These are phyloP conservation scores for Cataglyphis hispanica DNA, from an alignment of 1,140 invertebrate species.

Conservation along the genomic window DNA sequence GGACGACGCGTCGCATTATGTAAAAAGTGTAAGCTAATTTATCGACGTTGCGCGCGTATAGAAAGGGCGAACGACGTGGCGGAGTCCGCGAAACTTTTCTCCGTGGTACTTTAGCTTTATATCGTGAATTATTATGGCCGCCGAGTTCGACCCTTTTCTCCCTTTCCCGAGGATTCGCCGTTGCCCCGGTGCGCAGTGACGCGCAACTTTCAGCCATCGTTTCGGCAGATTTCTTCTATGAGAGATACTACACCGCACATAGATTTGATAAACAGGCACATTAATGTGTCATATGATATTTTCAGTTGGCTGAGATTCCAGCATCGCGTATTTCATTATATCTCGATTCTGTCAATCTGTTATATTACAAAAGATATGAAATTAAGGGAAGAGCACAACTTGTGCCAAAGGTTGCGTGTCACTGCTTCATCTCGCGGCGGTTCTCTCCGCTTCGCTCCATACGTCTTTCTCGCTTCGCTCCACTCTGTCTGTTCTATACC, in stretches of 20 bases:
- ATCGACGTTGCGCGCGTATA: conserved; percentile 70
- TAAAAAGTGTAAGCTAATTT: conserved; percentile 80
- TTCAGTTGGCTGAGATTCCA: neutral
- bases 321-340: neutral
- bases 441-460: conserved; percentile 6
- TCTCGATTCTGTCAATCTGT: neutral
- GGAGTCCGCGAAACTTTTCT: conserved; percentile 70
- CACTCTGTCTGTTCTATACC: conserved; percentile 48
- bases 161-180: conserved; percentile 67
- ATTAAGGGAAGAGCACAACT: neutral
- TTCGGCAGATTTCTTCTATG: neutral
- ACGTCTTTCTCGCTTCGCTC: conserved; percentile 45
- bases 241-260: neutral
- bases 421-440: conserved; percentile 44
- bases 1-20: conserved; percentile 71
- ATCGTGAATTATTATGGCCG: conserved; percentile 84
- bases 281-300: neutral
- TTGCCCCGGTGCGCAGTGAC: conserved; percentile 49
- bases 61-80: conserved; percentile 39
- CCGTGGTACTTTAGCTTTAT: conserved; percentile 83
- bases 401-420: conserved; percentile 40
- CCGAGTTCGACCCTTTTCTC: conserved; percentile 68
- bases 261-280: neutral
- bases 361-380: neutral
- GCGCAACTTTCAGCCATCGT: conserved; percentile 26